These are phyloP conservation scores for Nematopogon swammerdamellus DNA, from an alignment of 2,888 invertebrate genomes.

Conservation along the genomic window DNA sequence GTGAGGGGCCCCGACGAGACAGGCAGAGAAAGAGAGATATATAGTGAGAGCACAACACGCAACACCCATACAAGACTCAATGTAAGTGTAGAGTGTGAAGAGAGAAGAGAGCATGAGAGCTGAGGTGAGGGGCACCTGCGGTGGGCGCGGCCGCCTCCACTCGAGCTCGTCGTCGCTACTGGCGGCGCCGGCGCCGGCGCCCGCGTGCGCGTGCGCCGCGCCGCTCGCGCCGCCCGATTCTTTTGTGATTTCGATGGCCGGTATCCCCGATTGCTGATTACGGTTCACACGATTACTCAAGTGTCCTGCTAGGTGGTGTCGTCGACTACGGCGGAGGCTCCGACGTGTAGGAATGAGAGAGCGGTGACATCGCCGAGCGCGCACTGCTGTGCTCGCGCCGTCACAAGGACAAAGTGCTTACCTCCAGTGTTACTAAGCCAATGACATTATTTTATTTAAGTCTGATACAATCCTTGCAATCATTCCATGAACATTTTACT, in stretches of 20 bases:
- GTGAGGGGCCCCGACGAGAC: no score
- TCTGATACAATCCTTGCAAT: no score
- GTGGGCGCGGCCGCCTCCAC: conserved; percentile 26
- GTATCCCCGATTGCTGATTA: conserved; percentile 55
- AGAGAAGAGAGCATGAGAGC: conserved; percentile 35
- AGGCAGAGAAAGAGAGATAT: no score
- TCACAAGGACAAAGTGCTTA: no score
- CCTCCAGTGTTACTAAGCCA: no score
- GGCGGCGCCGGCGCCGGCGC: conserved; percentile 61
- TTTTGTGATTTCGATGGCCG: conserved; percentile 76
- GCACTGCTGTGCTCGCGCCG: no score
- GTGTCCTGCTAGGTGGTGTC: not conserved
- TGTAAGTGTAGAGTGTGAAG: conserved; percentile 18
- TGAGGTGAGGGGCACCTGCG: conserved; percentile 52
- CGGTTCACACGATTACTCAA: conserved; percentile 19
- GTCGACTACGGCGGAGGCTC: no score
- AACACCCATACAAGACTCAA: conserved; percentile 44
- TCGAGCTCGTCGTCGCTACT: conserved; percentile 63
- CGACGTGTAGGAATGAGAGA: no score
- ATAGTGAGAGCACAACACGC: conserved; percentile 37
- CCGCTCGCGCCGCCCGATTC: conserved; percentile 61
- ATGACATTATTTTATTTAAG: no score
- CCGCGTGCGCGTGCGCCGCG: conserved; percentile 32
- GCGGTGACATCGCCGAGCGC: no score
- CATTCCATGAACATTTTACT: no score